These are phyloP conservation scores for Diorhabda sublineata DNA, from an alignment of 1,140 invertebrate species.

Conservation along the genomic window DNA sequence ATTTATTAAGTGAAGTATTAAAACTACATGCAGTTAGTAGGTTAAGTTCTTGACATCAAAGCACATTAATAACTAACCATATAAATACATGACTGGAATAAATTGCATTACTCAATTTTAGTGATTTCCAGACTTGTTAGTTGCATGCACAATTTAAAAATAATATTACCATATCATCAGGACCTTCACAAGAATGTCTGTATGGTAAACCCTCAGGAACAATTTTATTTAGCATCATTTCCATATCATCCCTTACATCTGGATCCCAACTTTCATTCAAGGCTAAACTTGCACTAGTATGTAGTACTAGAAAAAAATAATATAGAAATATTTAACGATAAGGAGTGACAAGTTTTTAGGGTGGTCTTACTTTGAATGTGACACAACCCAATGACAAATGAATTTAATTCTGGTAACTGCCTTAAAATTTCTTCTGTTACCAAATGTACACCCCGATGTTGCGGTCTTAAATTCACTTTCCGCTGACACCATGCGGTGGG, in stretches of 20 bases:
- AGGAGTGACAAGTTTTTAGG: background rate
- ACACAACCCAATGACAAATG: slow-evolving; percentile 90
- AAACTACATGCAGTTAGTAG: too few relatives aligned
- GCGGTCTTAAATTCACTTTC: slow-evolving; percentile 90
- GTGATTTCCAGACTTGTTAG: background rate
- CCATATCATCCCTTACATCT: slow-evolving; percentile 94
- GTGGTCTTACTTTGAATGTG: slow-evolving; percentile 88
- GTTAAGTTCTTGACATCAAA: too few relatives aligned
- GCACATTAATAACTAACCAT: too few relatives aligned
- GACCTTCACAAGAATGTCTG: slow-evolving; percentile 94
- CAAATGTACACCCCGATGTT: slow-evolving; percentile 90
- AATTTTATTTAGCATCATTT: slow-evolving; percentile 98
- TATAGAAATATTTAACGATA: slow-evolving; percentile 13
- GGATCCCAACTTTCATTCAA: slow-evolving; percentile 98
- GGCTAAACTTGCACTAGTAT: slow-evolving; percentile 94
- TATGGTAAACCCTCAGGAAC: slow-evolving; percentile 94
- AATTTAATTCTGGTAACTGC: slow-evolving; percentile 86
- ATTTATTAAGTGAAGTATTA: too few relatives aligned
- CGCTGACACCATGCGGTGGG: slow-evolving; percentile 95
- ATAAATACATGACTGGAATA: too few relatives aligned
- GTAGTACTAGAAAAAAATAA: slow-evolving; percentile 79
- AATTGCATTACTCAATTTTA: background rate
- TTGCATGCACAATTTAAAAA: background rate
- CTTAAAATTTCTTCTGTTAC: slow-evolving; percentile 92
- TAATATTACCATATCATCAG: slow-evolving; percentile 89